phyloP scores from a whole-genome alignment of 2,888 invertebrate species.

The Xestobium rufovillosum region DNA sequence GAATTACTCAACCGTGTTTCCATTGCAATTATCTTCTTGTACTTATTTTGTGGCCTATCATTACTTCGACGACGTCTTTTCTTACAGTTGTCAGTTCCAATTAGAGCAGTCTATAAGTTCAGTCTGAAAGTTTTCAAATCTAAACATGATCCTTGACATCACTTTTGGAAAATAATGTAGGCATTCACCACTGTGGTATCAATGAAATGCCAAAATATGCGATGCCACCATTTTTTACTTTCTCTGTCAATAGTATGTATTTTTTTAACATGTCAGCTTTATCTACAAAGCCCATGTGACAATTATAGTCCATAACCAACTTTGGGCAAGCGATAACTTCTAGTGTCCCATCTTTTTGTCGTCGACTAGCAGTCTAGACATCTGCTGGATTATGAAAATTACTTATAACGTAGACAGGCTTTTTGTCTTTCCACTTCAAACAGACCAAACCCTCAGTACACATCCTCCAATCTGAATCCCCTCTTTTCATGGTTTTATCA shows the following conservation, averaged over 20 bases:
- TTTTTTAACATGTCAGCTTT: constrained; percentile 3
- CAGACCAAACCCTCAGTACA: background rate
- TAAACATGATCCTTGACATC: too few relatives aligned
- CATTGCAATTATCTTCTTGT: too few relatives aligned
- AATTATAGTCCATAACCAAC: background rate
- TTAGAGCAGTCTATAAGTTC: too few relatives aligned
- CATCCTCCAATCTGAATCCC: background rate
- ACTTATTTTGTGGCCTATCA: too few relatives aligned
- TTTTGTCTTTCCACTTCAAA: constrained; percentile 1
- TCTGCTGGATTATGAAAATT: background rate
- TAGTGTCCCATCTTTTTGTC: background rate
- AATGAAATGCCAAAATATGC: constrained; percentile 1
- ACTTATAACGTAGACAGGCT: background rate
- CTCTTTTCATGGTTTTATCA: too few relatives aligned
- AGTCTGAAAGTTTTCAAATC: too few relatives aligned
- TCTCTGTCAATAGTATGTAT: background rate
- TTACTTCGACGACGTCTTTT: too few relatives aligned
- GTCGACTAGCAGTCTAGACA: background rate
- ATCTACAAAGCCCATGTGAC: background rate
- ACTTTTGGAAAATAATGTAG: constrained; percentile 1
- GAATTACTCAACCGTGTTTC: too few relatives aligned
- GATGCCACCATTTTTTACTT: too few relatives aligned
- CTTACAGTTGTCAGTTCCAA: too few relatives aligned
- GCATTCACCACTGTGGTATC: constrained; percentile 4
- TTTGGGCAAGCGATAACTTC: background rate